Conservation (phyloP, 2,113 vertebrate species). For the Mungos mungo region DNA sequence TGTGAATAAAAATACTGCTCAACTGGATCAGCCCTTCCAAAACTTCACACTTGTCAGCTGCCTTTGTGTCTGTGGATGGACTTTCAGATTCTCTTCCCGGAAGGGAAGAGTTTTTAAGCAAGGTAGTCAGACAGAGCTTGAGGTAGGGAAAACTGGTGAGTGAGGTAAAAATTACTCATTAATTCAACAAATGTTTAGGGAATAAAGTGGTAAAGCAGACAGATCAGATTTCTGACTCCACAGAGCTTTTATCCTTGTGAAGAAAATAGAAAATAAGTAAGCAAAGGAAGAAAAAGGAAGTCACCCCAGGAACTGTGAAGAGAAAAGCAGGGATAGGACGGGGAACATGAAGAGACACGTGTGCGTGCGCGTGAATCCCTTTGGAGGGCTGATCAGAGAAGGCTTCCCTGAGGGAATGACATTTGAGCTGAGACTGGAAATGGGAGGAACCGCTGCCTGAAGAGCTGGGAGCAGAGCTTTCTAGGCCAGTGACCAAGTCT, state of each 20-base stretch:
- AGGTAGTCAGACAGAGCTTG: not conserved
- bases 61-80: not conserved
- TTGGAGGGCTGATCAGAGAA: not conserved
- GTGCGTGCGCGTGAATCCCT: not conserved
- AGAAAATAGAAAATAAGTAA: not conserved
- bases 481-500: not conserved
- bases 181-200: not conserved
- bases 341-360: not conserved
- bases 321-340: not conserved
- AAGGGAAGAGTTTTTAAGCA: not conserved
- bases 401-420: not conserved
- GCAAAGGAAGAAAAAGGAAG: not conserved
- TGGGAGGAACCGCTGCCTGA: not conserved
- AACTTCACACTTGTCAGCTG: not conserved
- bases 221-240: not conserved
- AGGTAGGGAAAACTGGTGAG: not conserved
- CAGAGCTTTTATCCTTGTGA: not conserved
- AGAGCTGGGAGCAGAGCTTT: not conserved
- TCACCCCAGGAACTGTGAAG: not conserved
- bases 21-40: not conserved
- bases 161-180: not conserved
- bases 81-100: not conserved
- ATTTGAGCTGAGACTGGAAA: not conserved
- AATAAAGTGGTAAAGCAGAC: not conserved
- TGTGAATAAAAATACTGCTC: constrained; percentile 2